phyloP scores from a whole-genome alignment of 1,140 invertebrate genomes.

The Drosophila kanapiae region DNA sequence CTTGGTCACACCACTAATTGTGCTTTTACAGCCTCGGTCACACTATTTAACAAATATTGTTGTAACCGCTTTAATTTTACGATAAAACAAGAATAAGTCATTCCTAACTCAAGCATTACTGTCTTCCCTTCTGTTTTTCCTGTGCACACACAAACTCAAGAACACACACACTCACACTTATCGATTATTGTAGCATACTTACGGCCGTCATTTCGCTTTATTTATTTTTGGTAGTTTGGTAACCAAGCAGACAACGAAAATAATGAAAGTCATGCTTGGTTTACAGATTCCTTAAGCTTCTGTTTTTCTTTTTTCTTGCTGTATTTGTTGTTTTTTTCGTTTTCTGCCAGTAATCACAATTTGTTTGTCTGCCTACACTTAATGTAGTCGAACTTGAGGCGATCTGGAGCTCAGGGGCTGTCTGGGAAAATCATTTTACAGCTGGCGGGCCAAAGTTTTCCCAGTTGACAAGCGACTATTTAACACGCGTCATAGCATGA shows the following conservation, averaged over 20 bases:
- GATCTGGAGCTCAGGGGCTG: slow-evolving; percentile 33
- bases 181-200: slow-evolving; percentile 83
- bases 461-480: slow-evolving; percentile 79
- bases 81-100: neutral
- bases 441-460: slow-evolving; percentile 44
- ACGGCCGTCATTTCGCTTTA: slow-evolving; percentile 53
- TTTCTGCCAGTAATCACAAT: slow-evolving; percentile 66
- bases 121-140: neutral
- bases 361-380: slow-evolving; percentile 53
- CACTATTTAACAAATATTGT: neutral
- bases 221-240: slow-evolving; percentile 44
- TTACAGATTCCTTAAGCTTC: slow-evolving; percentile 39
- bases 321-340: neutral
- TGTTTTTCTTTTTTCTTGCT: slow-evolving; percentile 19
- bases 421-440: slow-evolving; percentile 54
- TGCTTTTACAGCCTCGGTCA: neutral
- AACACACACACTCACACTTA: slow-evolving; percentile 47
- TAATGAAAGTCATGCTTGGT: slow-evolving; percentile 66
- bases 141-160: slow-evolving; percentile 17
- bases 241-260: slow-evolving; percentile 32
- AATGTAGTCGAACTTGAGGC: slow-evolving; percentile 47
- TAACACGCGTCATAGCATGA: slow-evolving; percentile 79
- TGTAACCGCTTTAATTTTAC: neutral
- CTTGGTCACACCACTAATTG: neutral
- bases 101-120: neutral